Evolutionary conservation across 2,888 invertebrate genomes (phyloP), one percentile per base, ranked within the genome.

Genomic region (Gari tellinella): DNA sequence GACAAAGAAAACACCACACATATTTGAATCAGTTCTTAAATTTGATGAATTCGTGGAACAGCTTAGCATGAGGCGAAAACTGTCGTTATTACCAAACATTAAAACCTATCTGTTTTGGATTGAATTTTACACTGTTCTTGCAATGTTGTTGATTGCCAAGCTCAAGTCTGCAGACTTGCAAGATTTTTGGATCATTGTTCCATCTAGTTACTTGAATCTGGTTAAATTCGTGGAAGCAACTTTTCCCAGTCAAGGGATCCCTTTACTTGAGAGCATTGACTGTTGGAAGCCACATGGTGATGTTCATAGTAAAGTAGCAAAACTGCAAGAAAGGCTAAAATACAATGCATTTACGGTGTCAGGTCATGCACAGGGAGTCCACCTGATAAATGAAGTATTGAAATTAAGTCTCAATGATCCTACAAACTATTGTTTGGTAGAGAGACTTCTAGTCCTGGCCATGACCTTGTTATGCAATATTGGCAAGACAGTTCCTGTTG

Each of bases 51-150:
- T 85, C 51, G 61, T 83, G 7, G 67, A 60, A 26, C 51, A 80
- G 8, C 58, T 83, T 4, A 55, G 69, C 19, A 63, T 56, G 7
- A 66, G 69, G 37, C 37, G 17, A 0, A 38, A 56, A 12, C 40
- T 55, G 14, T 40, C 62, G 4, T 66, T 81, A 23, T 69, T 85
- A 12, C 87, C 87, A 4, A 70, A 80, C n/a, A 26, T 80, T 15
- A 57, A 69, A 12, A 61, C 73, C n/a, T 80, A 86, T 17, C 55
- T 81, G 12, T 72, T 86, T 55, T 87, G 87, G 87, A 41, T 82
- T 19, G 87, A 87, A 46, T 82, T 83, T 51, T 86, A 64, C 53
- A 53, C 72, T 14, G 60, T 73, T 1, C 19, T 85, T 12, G 77
- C 81, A 1, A 74, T 84, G 46, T 68, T 79, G 19, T 43, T 84